These are phyloP conservation scores for Melanogrammus aeglefinus DNA, from an alignment of 2,797 vertebrate genomes.

Conservation along the genomic window DNA sequence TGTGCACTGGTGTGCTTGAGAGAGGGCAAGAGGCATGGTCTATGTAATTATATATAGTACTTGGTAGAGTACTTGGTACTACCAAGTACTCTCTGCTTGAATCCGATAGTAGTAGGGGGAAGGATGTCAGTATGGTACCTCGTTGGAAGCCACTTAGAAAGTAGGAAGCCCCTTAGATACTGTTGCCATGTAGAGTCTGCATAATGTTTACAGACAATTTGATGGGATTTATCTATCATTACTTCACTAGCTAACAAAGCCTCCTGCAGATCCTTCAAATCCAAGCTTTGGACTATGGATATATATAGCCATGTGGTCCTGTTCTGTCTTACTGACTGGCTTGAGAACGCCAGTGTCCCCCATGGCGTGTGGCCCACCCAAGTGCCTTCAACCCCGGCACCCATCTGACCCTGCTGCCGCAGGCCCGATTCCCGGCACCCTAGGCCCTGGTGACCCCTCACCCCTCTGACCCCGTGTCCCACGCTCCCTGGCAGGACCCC, in stretches of 20 bases:
- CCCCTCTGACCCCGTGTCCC: conserved; percentile 65
- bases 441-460: conserved; percentile 62
- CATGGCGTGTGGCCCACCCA: conserved; percentile 66
- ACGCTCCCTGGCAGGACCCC: conserved; percentile 54
- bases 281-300: too few relatives aligned
- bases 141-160: too few relatives aligned
- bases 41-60: too few relatives aligned
- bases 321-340: conserved; percentile 5
- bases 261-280: neutral
- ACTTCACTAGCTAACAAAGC: neutral
- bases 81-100: too few relatives aligned
- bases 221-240: neutral
- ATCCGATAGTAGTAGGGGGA: too few relatives aligned
- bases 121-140: too few relatives aligned
- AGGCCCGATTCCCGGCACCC: conserved; percentile 29
- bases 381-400: conserved; percentile 67
- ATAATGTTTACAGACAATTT: neutral
- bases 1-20: neutral
- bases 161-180: too few relatives aligned
- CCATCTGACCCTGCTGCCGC: conserved; percentile 50
- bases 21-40: neutral
- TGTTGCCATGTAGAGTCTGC: too few relatives aligned
- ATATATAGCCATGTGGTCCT: too few relatives aligned
- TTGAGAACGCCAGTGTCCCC: conserved; percentile 43
- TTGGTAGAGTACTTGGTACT: too few relatives aligned